A percentile compares a stretch with the other conserved stretches of the same genome.
phyloP scores from a whole-genome alignment of 2,113 vertebrate genomes.

The Pluvialis apricaria region DNA sequence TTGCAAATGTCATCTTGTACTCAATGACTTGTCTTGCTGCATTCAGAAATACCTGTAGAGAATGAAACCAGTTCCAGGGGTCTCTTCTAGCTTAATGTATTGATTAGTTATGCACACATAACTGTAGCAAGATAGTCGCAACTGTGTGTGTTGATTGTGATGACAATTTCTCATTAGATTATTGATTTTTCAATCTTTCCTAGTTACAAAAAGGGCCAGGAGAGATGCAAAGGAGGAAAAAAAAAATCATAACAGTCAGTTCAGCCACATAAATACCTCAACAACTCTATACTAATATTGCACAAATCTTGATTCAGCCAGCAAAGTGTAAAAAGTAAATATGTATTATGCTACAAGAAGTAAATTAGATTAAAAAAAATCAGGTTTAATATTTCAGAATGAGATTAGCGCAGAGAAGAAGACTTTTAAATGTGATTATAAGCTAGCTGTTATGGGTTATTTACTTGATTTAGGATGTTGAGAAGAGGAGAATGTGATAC shows the following conservation, averaged over 20 bases:
- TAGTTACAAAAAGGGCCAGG: neutral
- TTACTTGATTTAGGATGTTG: slow-evolving; percentile 20
- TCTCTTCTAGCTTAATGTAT: neutral
- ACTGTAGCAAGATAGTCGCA: neutral
- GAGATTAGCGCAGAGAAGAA: neutral
- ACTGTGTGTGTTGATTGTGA: neutral
- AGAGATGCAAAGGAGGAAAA: neutral
- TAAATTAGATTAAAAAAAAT: slow-evolving; percentile 27
- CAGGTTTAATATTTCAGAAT: slow-evolving; percentile 16
- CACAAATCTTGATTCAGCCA: neutral
- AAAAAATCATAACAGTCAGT: neutral
- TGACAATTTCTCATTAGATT: neutral
- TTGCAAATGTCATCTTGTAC: neutral
- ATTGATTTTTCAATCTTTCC: neutral
- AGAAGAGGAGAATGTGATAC: neutral
- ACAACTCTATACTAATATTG: neutral
- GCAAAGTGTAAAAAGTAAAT: neutral
- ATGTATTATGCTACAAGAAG: neutral
- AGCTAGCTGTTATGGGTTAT: neutral
- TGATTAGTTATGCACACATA: neutral
- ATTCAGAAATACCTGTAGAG: neutral
- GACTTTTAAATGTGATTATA: slow-evolving; percentile 24
- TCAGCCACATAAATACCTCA: neutral
- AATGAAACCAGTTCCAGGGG: neutral
- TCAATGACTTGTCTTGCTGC: neutral